These are phyloP conservation scores for human DNA, from an alignment of 2,113 vertebrate genomes.

Conservation along the genomic window DNA sequence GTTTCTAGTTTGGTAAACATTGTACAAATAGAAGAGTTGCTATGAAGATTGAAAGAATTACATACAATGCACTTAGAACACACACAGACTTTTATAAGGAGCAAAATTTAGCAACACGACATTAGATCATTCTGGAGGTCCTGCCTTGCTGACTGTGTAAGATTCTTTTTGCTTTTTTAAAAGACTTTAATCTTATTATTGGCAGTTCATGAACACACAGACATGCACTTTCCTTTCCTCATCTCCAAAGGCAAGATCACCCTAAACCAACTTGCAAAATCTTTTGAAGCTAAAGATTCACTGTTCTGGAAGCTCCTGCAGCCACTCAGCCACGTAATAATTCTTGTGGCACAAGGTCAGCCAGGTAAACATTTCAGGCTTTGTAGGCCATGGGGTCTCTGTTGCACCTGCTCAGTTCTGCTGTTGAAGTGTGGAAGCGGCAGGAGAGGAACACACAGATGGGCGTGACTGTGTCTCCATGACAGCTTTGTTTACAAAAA, in stretches of 20 bases:
- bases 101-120: not conserved
- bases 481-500: not conserved
- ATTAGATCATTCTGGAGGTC: not conserved
- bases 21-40: not conserved
- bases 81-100: not conserved
- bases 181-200: not conserved
- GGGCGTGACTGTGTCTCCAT: not conserved
- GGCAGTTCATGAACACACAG: not conserved
- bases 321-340: no score
- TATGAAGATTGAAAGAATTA: not conserved
- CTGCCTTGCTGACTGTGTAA: not conserved
- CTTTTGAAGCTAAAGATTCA: not conserved
- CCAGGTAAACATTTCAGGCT: not conserved
- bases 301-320: not conserved
- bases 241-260: not conserved
- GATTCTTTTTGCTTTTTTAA: not conserved
- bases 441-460: no score
- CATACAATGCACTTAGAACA: fast-evolving
- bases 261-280: not conserved
- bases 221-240: not conserved
- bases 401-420: not conserved
- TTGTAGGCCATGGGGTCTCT: not conserved
- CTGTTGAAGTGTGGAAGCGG: not conserved
- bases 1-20: not conserved
- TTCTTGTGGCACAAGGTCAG: not conserved